phyloP scores from a whole-genome alignment of 2,113 vertebrate genomes.

The Neodontobutis hainanensis region DNA sequence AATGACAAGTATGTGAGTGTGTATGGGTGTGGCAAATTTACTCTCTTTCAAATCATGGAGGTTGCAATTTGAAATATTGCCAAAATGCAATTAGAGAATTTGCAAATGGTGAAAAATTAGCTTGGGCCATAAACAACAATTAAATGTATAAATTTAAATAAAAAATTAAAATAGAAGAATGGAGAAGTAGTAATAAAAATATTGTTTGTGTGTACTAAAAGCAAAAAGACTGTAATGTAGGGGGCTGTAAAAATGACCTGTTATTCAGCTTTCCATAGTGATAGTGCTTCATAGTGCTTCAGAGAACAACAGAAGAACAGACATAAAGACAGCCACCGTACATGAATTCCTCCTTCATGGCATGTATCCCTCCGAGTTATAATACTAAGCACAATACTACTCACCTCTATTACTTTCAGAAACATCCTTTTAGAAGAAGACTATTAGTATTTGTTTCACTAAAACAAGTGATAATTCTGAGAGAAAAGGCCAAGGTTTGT shows the following conservation, averaged over 20 bases:
- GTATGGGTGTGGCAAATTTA: slow-evolving; percentile 23
- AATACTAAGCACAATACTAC: too few species aligned
- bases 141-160: slow-evolving; percentile 11
- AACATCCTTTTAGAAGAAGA: too few species aligned
- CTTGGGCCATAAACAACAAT: slow-evolving; percentile 41
- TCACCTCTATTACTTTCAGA: too few species aligned
- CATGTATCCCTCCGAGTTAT: neutral
- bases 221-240: slow-evolving; percentile 23
- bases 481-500: too few species aligned
- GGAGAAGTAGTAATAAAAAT: slow-evolving; percentile 41
- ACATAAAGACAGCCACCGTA: neutral
- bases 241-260: neutral
- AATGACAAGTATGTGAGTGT: slow-evolving; percentile 2
- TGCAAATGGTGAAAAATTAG: slow-evolving; percentile 50
- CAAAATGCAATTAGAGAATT: slow-evolving; percentile 37
- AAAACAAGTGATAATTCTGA: too few species aligned
- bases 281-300: too few species aligned
- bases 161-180: slow-evolving; percentile 32
- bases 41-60: slow-evolving; percentile 22
- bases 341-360: neutral
- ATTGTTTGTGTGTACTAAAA: slow-evolving; percentile 29
- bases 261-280: neutral
- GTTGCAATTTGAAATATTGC: slow-evolving; percentile 46
- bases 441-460: too few species aligned
- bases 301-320: neutral